These are phyloP conservation scores for Artibeus lituratus DNA, from an alignment of 2,797 vertebrate species.

Conservation along the genomic window DNA sequence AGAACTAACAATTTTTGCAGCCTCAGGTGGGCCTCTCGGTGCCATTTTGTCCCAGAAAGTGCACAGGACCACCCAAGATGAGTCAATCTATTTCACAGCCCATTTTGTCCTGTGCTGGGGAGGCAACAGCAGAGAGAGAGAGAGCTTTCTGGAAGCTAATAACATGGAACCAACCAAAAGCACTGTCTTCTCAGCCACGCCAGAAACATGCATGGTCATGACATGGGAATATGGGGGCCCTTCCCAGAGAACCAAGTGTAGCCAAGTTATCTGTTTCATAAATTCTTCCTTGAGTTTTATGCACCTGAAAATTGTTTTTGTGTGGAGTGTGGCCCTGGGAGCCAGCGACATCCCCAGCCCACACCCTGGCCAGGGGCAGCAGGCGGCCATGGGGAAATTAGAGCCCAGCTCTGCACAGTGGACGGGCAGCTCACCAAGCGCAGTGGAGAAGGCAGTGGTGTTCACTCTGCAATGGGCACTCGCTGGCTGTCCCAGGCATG, in stretches of 20 bases:
- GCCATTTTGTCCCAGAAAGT: background rate
- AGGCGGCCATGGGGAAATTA: background rate
- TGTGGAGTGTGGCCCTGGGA: background rate
- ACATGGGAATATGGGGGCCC: background rate
- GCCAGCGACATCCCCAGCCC: background rate
- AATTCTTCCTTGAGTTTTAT: slow-evolving; percentile 34
- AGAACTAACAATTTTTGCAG: background rate
- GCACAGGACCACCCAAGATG: background rate
- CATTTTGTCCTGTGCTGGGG: background rate
- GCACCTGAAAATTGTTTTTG: background rate
- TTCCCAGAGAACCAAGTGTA: background rate
- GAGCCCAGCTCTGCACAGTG: background rate
- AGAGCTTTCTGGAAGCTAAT: slow-evolving; percentile 47
- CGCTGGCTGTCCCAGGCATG: background rate
- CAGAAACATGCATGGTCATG: background rate
- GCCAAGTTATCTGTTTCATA: background rate
- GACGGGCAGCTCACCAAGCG: background rate
- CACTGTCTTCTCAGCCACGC: background rate
- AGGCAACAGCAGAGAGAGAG: background rate
- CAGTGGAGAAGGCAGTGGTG: background rate
- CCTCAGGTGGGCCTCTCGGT: background rate
- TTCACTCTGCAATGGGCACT: background rate
- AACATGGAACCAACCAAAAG: background rate
- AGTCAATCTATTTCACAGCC: background rate
- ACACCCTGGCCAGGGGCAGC: background rate